A percentile compares a stretch with the other conserved stretches of the same genome.
Conservation (phyloP, 2,113 vertebrate species). For the Gallinago jamesoni region DNA sequence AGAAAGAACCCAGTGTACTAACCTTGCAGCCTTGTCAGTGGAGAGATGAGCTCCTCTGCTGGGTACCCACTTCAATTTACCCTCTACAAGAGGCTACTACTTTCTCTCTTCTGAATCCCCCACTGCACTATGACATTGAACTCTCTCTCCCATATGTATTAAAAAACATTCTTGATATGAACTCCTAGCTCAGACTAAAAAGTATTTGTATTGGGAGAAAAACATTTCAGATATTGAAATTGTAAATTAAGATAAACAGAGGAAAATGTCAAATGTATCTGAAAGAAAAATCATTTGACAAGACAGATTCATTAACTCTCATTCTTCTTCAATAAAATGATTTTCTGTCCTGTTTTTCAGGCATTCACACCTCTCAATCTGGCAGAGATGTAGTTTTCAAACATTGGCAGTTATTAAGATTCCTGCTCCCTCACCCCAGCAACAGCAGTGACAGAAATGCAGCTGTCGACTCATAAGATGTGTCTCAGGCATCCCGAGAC, state of each 20-base stretch:
- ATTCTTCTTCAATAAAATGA: not conserved
- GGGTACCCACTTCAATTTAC: not conserved
- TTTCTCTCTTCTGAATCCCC: not conserved
- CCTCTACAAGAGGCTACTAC: not conserved
- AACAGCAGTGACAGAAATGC: not conserved
- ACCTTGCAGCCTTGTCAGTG: not conserved
- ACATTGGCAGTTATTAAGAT: not conserved
- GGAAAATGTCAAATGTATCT: not conserved
- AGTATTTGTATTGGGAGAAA: not conserved
- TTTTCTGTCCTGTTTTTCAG: not conserved
- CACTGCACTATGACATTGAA: not conserved
- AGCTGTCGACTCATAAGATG: not conserved
- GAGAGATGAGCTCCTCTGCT: not conserved
- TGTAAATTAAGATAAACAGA: not conserved
- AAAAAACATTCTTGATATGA: not conserved
- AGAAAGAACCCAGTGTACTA: not conserved
- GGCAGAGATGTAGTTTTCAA: not conserved
- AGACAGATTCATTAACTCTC: conserved; percentile 10
- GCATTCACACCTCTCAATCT: not conserved
- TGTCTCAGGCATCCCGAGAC: not conserved
- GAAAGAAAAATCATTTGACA: conserved; percentile 32
- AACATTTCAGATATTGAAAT: not conserved
- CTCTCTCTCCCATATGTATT: not conserved
- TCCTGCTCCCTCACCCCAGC: too few species aligned
- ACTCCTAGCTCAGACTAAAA: not conserved